These are phyloP conservation scores for Cydia pomonella DNA, from an alignment of 1,140 invertebrate species.

Conservation along the genomic window DNA sequence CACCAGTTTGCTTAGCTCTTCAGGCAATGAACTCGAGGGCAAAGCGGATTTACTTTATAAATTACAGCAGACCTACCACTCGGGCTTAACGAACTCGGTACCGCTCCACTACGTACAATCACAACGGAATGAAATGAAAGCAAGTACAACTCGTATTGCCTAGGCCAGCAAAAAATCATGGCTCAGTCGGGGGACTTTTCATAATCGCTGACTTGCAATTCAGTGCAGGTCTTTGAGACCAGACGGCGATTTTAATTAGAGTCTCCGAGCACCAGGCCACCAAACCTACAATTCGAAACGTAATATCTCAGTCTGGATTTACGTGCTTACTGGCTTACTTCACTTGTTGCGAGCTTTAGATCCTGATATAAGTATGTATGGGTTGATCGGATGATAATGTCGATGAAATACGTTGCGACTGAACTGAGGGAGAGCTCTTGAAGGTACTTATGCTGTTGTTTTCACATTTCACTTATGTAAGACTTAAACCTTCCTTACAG, in stretches of 20 bases:
- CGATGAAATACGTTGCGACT: too few relatives aligned
- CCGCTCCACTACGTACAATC: not conserved
- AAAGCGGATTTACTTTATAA: constrained; percentile 5
- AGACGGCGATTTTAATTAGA: not conserved
- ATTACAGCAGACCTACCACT: not conserved
- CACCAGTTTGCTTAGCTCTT: not conserved
- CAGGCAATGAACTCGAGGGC: not conserved
- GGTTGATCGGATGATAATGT: too few relatives aligned
- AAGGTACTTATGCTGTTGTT: too few relatives aligned
- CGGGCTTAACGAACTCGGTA: constrained; percentile 1
- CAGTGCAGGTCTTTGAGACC: constrained; percentile 3
- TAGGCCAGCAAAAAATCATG: constrained; percentile 6
- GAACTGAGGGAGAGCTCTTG: too few relatives aligned
- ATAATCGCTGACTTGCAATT: constrained; percentile 18
- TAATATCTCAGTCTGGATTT: not conserved
- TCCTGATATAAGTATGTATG: too few relatives aligned
- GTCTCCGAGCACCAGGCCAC: not conserved
- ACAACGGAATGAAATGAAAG: constrained; percentile 5
- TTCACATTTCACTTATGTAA: too few relatives aligned
- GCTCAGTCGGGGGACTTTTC: not conserved
- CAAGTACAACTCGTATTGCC: not conserved
- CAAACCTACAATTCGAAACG: not conserved
- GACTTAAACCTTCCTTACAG: too few relatives aligned
- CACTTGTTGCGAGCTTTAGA: too few relatives aligned
- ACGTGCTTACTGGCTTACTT: too few relatives aligned